Base-by-base conservation (phyloP, 2,888 invertebrate genomes). In the Tachina fera region DNA sequence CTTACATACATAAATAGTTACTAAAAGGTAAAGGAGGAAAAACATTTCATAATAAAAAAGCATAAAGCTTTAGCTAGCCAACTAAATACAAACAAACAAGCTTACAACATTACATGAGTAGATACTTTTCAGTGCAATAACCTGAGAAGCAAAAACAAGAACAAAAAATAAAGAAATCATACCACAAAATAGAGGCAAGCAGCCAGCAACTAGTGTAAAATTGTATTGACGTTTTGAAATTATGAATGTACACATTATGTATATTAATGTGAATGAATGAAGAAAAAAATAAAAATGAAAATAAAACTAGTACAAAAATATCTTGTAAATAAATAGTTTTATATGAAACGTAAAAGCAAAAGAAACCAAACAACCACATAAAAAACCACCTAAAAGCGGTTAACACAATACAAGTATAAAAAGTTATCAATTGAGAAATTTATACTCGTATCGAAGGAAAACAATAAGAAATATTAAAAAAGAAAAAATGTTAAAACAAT, bases 61-160 rank as follows among this genome's bases (percentile, higher is more conserved):
- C 60, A 65, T 10, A 49, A 78, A 74, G 83, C 76, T 67, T 67
- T 72, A 83, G 56, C 76, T 65, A 76, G 71, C 82, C 58, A 72
- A 43, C 56, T 58, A 60, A 9, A 58, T 16, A 19, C n/a, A 68
- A 19, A 31, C 51, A 53, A 10, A 39, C 56, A 43, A 19, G 51
- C 19, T 53, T 10, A 56, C 39, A 22, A n/a, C n/a, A n/a, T n/a
- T n/a, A 67, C 31, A n/a, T n/a, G 31, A 41, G 60, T 60, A 61
- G 4, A 43, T 22, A 83, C 68, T 79, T 79, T 74, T 79, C 65
- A 74, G 83, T 84, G 79, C 83, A 84, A 79, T 79, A 84, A 84
- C 83, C 83, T 79, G 58, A 58, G 53, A 67, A 56, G 11, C 47
- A 61, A 74, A 70, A 75, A 14, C 49, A 71, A 41, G 3, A 45